Conservation (phyloP, 2,888 invertebrate species). For the Diloba caeruleocephala region DNA sequence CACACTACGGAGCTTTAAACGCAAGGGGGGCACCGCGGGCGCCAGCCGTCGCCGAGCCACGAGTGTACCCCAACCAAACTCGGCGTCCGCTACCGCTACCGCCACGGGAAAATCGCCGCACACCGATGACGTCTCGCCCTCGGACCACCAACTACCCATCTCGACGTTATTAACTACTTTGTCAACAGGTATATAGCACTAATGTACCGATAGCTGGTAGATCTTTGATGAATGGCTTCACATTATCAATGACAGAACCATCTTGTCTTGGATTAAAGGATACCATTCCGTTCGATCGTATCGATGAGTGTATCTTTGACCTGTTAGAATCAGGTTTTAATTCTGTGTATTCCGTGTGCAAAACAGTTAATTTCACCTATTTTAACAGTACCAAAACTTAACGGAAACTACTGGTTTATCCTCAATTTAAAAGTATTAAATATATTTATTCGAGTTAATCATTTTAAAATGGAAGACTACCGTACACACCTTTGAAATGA, state of each 20-base stretch:
- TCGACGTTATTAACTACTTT: neutral
- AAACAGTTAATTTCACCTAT: no score
- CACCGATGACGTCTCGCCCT: neutral
- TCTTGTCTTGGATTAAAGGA: slow-evolving; percentile 13
- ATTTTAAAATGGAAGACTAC: no score
- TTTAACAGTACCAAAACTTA: no score
- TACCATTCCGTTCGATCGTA: no score
- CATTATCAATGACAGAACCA: neutral
- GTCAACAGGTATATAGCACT: slow-evolving; percentile 5
- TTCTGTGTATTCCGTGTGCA: no score
- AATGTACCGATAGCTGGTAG: slow-evolving; percentile 2
- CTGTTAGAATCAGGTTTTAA: no score
- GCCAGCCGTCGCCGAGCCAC: slow-evolving; percentile 6
- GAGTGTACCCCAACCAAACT: neutral
- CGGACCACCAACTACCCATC: neutral
- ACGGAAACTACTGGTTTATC: no score
- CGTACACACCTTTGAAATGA: no score
- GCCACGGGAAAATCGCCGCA: neutral
- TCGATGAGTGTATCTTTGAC: no score
- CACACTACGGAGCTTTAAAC: slow-evolving; percentile 12
- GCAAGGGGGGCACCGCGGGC: slow-evolving; percentile 8
- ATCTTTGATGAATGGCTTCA: neutral
- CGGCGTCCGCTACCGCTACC: neutral
- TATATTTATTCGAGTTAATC: no score
- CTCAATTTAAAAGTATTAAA: no score